These are phyloP conservation scores for Mastigias papua DNA, from an alignment of 30 jellyfish, hydroid and myxozoan genomes.

Conservation along the genomic window DNA sequence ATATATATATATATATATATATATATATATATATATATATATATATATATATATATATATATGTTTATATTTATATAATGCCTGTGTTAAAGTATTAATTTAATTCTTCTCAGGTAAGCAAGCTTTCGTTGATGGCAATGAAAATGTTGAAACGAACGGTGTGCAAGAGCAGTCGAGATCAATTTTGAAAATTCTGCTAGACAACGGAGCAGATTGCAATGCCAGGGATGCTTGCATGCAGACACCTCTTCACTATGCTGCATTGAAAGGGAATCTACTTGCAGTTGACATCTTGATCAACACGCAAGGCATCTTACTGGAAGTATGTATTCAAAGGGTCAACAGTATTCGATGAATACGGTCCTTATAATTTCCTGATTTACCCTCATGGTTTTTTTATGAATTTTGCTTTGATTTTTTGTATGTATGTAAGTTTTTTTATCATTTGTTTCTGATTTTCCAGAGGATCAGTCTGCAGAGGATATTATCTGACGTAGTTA, in stretches of 20 bases:
- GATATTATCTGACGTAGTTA: too few relatives aligned
- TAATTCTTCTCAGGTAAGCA: not conserved
- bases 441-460: too few relatives aligned
- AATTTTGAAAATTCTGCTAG: slow-evolving; percentile 28
- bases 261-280: slow-evolving; percentile 60
- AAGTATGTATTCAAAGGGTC: slow-evolving; percentile 54
- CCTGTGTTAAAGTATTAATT: not conserved
- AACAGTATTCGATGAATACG: too few relatives aligned
- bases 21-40: too few relatives aligned
- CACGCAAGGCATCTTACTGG: slow-evolving; percentile 41
- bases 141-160: not conserved
- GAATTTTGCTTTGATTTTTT: too few relatives aligned
- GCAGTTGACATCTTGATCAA: slow-evolving; percentile 54
- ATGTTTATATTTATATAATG: not conserved
- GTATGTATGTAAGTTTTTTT: too few relatives aligned
- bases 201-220: slow-evolving; percentile 71
- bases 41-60: too few relatives aligned
- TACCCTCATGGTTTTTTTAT: too few relatives aligned
- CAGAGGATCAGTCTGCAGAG: too few relatives aligned
- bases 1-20: too few relatives aligned
- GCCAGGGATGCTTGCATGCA: slow-evolving; percentile 76
- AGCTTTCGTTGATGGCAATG: slow-evolving; percentile 4
- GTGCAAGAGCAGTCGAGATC: not conserved
- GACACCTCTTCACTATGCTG: slow-evolving; percentile 85
- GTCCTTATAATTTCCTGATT: too few relatives aligned